Conservation (phyloP, 2,113 vertebrate genomes). For the Phoenicopterus ruber region DNA sequence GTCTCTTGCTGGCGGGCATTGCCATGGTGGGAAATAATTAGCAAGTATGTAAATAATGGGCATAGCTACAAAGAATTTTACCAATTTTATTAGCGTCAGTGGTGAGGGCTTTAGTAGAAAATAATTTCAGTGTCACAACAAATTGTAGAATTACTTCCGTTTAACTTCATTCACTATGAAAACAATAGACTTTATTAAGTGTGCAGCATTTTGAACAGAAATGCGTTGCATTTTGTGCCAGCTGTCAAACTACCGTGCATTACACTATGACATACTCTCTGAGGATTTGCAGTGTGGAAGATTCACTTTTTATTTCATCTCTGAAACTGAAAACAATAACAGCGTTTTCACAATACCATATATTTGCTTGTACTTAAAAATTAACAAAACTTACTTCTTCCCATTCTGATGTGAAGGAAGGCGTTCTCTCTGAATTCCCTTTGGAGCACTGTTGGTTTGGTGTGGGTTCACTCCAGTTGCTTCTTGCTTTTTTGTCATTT, state of each 20-base stretch:
- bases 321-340: not conserved
- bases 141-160: slow-evolving; percentile 52
- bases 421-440: slow-evolving; percentile 86
- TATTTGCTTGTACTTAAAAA: not conserved
- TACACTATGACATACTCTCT: not conserved
- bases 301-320: not conserved
- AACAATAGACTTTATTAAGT: slow-evolving; percentile 36
- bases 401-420: slow-evolving; percentile 97
- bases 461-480: slow-evolving; percentile 79
- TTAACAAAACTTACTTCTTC: slow-evolving; percentile 85
- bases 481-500: slow-evolving; percentile 84
- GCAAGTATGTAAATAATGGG: not conserved
- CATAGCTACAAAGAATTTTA: not conserved
- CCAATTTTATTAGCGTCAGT: not conserved
- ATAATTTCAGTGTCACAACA: slow-evolving; percentile 3
- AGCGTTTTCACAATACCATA: not conserved
- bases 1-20: not conserved
- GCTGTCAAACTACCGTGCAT: not conserved
- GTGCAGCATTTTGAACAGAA: not conserved
- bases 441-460: slow-evolving; percentile 76
- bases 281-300: not conserved
- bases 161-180: slow-evolving; percentile 41
- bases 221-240: not conserved
- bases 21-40: not conserved
- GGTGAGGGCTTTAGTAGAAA: not conserved